Percentiles rank a stretch among this genome's conserved stretches.
These are phyloP conservation scores for Scophthalmus maximus DNA, from an alignment of 2,113 vertebrate genomes.

Conservation along the genomic window DNA sequence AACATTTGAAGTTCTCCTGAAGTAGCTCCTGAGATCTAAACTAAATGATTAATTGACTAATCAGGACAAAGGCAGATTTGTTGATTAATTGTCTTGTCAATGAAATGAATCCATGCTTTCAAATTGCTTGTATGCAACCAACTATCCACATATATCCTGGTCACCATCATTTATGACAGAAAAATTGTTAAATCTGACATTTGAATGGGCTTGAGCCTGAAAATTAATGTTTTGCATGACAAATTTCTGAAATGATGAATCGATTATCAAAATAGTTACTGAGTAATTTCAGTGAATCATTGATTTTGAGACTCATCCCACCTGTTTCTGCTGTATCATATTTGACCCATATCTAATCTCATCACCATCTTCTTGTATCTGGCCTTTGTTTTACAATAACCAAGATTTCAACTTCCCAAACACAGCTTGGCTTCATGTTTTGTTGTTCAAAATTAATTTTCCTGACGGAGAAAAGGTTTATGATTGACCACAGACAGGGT, in stretches of 20 bases:
- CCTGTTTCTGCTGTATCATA: background rate
- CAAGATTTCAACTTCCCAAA: background rate
- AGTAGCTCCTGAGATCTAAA: no score
- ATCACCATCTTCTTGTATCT: no score
- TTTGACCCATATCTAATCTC: background rate
- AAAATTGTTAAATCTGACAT: background rate
- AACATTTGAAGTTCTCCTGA: no score
- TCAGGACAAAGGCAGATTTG: background rate
- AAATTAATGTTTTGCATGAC: background rate
- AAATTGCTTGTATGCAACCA: background rate
- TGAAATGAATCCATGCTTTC: background rate
- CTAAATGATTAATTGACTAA: background rate
- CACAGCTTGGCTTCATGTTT: background rate
- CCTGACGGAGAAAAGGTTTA: constrained; percentile 24
- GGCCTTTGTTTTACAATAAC: no score
- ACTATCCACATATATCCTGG: background rate
- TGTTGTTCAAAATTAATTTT: constrained; percentile 1
- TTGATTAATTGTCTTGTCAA: background rate
- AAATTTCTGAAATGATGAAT: background rate
- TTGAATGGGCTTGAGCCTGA: background rate
- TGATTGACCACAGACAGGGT: constrained; percentile 45
- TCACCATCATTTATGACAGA: background rate
- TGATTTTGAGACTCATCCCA: background rate
- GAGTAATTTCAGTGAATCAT: no score
- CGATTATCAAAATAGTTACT: background rate